phyloP scores from a whole-genome alignment of 1,140 invertebrate genomes.

The Argopecten irradians region DNA sequence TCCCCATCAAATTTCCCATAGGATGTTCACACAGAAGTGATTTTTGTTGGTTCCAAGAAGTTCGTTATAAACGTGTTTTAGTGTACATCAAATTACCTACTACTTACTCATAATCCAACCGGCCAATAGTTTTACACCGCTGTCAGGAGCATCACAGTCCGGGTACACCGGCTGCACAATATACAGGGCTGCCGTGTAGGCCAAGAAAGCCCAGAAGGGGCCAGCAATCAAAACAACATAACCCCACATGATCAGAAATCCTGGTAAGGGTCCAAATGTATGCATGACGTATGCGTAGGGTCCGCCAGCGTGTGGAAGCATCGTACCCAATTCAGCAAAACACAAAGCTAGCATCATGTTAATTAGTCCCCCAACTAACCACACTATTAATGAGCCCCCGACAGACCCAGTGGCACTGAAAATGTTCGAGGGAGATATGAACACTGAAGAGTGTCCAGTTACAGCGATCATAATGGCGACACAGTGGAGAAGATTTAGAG shows the following conservation, averaged over 20 bases:
- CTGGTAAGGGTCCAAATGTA: constrained; percentile 90
- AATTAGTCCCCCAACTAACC: constrained; percentile 88
- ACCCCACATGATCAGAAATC: constrained; percentile 97
- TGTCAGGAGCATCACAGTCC: constrained; percentile 60
- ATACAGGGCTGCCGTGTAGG: constrained; percentile 71
- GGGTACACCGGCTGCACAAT: constrained; percentile 67
- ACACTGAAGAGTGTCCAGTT: constrained; percentile 69
- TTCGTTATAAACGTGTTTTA: no score
- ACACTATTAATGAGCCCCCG: constrained; percentile 87
- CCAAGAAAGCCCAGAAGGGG: constrained; percentile 77
- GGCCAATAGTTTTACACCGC: constrained; percentile 64
- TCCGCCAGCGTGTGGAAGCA: constrained; percentile 95
- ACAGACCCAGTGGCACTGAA: constrained; percentile 62
- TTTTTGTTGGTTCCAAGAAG: not conserved
- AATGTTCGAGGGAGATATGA: constrained; percentile 67
- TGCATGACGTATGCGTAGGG: constrained; percentile 97
- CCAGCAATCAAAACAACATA: constrained; percentile 84
- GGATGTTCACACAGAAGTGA: not conserved
- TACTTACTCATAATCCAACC: constrained; percentile 70
- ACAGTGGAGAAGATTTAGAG: constrained; percentile 64
- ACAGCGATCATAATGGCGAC: constrained; percentile 69
- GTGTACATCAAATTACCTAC: not conserved
- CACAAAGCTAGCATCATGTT: constrained; percentile 92
- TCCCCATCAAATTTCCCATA: not conserved
- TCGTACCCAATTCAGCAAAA: constrained; percentile 96